Conservation (phyloP, 2,797 vertebrate species). For the Jordanella pulchra region DNA sequence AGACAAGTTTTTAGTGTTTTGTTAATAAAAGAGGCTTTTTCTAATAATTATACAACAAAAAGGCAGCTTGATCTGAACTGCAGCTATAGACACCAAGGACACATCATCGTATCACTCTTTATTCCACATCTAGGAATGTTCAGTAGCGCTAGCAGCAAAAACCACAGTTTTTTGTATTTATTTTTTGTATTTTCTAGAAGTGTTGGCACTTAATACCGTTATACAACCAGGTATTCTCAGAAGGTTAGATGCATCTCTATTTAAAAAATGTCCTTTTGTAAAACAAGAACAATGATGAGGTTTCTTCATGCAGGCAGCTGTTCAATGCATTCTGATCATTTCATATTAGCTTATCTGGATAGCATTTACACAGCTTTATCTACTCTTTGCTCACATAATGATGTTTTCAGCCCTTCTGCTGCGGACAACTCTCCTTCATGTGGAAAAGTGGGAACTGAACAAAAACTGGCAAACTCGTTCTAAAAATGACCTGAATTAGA, state of each 20-base stretch:
- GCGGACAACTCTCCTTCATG: background rate
- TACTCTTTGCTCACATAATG: background rate
- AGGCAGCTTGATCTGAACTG: background rate
- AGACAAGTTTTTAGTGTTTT: background rate
- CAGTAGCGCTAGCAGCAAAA: too few species aligned
- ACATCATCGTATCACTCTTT: background rate
- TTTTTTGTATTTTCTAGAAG: conserved; percentile 3
- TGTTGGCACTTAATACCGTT: background rate
- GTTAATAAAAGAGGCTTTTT: background rate
- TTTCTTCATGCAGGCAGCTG: background rate
- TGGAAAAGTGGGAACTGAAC: too few species aligned
- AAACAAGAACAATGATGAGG: background rate
- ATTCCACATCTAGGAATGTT: background rate
- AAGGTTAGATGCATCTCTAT: background rate
- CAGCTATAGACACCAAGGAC: conserved; percentile 3
- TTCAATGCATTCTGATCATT: background rate
- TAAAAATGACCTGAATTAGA: too few species aligned
- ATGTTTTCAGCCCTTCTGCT: background rate
- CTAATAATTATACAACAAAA: background rate
- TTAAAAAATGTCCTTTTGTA: background rate
- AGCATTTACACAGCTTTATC: background rate
- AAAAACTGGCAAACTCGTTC: background rate
- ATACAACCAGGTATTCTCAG: background rate
- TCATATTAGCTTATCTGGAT: background rate
- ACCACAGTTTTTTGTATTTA: too few species aligned